Evolutionary conservation across 2,797 vertebrate genomes (phyloP), one percentile per base, ranked within the genome.

Genomic region (Carcharodon carcharias): DNA sequence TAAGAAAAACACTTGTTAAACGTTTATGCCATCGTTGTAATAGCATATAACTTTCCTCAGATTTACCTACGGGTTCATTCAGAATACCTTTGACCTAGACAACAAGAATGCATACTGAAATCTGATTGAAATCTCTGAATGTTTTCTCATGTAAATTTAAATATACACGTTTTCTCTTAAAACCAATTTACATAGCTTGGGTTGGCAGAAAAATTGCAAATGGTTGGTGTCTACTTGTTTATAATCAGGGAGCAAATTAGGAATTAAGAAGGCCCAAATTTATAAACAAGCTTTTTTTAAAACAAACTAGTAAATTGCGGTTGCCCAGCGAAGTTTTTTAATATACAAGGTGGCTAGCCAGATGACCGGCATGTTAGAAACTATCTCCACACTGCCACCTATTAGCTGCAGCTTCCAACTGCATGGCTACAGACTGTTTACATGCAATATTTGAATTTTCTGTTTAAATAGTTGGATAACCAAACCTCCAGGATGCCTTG

Each of bases 321-420:
- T 67, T 93, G 91, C 21, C 7, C 91, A 65, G 61, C 40, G 61
- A 23, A 65, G 31, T 26, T 89, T 16, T 89, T 63, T 63, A n/a
- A 35, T 61, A 5, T 21, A 91, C 56, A 91, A 91, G 58, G n/a
- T 91, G 14, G 88, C 28, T n/a, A 63, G 6, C 61, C 35, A 67
- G n/a, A 67, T 67, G 61, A 45, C 35, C n/a, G 54, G 56, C 8
- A 40, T 35, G 14, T 65, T 16, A 40, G 58, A 92, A 92, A 92
- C 61, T 26, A n/a, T 65, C 91, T n/a, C 63, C 91, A 93, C 63
- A 93, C n/a, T 67, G 91, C 91, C 91, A 93, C 61, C 63, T 93
- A 93, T n/a, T 67, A 67, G 91, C 63, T 54, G 26, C n/a, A 67
- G 40, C 2, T 63, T 67, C n/a, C n/a, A 93, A 67, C 40, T 93